These are phyloP conservation scores for Thoracochromis brauschi DNA, from an alignment of 2,113 vertebrate species.

Conservation along the genomic window DNA sequence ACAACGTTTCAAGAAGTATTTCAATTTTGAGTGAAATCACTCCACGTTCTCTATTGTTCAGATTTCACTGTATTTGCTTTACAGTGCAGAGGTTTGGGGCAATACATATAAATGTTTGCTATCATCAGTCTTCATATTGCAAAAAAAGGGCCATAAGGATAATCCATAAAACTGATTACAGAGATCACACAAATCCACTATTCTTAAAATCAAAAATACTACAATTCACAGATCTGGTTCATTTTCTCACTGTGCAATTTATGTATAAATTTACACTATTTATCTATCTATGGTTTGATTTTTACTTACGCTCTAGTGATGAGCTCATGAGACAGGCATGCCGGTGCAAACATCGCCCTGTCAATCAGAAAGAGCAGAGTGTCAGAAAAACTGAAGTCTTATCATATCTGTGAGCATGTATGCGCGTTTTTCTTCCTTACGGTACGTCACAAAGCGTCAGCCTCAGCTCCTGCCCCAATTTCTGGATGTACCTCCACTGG, in stretches of 20 bases:
- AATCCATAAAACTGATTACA: not conserved
- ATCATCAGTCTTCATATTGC: not conserved
- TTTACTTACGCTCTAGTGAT: slow-evolving; percentile 86
- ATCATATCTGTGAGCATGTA: not conserved
- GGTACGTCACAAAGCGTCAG: slow-evolving; percentile 83
- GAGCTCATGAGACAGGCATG: slow-evolving; percentile 91
- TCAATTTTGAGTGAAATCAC: not conserved
- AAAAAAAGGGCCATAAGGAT: not conserved
- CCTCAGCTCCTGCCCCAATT: slow-evolving; percentile 83
- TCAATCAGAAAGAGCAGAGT: not conserved
- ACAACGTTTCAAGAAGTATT: not conserved
- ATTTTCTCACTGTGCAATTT: not conserved
- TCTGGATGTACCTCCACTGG: slow-evolving; percentile 94
- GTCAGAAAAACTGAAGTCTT: not conserved
- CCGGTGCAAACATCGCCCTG: slow-evolving; percentile 92
- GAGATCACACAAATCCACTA: not conserved
- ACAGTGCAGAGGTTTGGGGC: not conserved
- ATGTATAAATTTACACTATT: not conserved
- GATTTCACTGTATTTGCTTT: not conserved
- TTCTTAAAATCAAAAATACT: not conserved
- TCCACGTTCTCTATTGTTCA: rapidly evolving
- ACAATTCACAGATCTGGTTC: rapidly evolving
- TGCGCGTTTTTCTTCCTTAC: slow-evolving; percentile 66
- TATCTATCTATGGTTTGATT: not conserved
- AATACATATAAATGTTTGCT: not conserved